Percentiles rank a stretch among this genome's conserved stretches.
Conservation (phyloP, 2,113 vertebrate genomes). For the Pycnonotus jocosus region DNA sequence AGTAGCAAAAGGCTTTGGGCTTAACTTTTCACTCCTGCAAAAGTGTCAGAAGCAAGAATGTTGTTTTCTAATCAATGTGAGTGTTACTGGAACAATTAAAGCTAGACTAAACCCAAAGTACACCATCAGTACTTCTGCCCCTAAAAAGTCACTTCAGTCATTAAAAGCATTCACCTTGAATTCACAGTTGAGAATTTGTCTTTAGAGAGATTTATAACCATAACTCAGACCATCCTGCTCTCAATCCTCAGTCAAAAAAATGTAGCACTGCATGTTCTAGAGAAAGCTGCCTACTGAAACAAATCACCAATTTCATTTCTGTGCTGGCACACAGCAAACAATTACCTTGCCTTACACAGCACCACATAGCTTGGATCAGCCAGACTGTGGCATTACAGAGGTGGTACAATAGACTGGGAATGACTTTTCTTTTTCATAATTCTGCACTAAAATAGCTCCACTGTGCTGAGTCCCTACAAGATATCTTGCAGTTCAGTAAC, state of each 20-base stretch:
- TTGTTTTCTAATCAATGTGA: not conserved
- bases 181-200: not conserved
- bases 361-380: not conserved
- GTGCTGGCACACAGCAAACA: not conserved
- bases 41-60: not conserved
- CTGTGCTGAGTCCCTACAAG: not conserved
- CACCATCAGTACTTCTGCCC: not conserved
- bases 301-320: not conserved
- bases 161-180: not conserved
- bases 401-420: not conserved
- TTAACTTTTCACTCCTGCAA: not conserved
- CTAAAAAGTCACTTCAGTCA: not conserved
- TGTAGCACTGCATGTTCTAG: not conserved
- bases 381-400: not conserved
- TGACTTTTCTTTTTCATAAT: not conserved
- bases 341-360: fast-evolving
- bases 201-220: not conserved
- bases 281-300: not conserved
- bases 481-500: not conserved
- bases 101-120: not conserved
- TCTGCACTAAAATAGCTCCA: not conserved
- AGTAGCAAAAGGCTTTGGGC: not conserved
- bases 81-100: not conserved
- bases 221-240: not conserved
- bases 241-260: not conserved